Base-by-base conservation (phyloP, 2,113 vertebrate species). In the Eira barbara region DNA sequence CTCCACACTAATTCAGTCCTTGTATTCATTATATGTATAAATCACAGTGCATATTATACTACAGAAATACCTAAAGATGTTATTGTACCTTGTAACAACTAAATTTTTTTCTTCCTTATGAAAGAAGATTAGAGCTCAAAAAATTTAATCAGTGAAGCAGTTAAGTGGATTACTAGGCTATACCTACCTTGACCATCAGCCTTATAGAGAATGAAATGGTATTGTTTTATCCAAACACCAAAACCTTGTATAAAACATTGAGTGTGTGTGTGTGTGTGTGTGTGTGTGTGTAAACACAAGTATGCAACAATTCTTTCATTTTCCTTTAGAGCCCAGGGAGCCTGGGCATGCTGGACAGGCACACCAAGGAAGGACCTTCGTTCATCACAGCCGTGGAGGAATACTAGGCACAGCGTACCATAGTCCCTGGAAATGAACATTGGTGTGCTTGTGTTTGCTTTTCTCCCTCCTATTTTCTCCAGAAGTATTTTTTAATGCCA, bases 51-150 rank as follows among this genome's bases (percentile, higher is more conserved):
- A 63, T 23, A 39, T 69, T 82, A 84, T 49, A 76, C 14, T 69
- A 55, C 25, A 25, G 39, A 96, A 96, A 52, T 97, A 65, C 27
- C 8, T 63, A 91, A 96, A 95, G 84, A 90, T 82, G 80, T 67
- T 74, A 88, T 25, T 91, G 0, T 95, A 52, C 90, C 61, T 94
- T 52, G 21, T 78, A 92, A 90, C 80, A 92, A 74, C 36, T 39
- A 57, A 80, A 67, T 88, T 82, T 96, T 96, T 71, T 91, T 87
- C 65, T 97, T 65, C 95, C 61, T 2, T 57, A 21, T 97, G 93
- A 97, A 96, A 42, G 61, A 73, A 91, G 80, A 94, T 93, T 96
- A 95, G 86, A 79, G 45, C 89, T 87, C 2, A 98, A 88, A 74
- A 71, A 94, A 52, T 63, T 94, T 73, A 90, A 82, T 95, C 89